Conservation (phyloP, 2,113 vertebrate genomes). For the Halcyon senegalensis region DNA sequence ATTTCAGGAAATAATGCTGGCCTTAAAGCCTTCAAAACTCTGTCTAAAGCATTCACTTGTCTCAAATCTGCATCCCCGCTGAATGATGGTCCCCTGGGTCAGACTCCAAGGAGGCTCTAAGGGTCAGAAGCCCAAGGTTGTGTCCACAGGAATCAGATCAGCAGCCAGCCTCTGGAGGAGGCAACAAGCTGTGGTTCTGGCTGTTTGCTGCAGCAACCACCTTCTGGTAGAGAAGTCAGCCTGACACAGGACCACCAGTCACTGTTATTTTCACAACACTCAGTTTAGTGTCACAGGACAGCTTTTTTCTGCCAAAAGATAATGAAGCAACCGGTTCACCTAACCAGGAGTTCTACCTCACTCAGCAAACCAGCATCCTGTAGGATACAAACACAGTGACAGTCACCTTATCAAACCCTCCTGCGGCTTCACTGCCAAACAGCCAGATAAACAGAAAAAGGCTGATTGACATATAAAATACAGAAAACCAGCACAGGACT, state of each 20-base stretch:
- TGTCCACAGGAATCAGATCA: neutral
- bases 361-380: neutral
- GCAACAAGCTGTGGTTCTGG: neutral
- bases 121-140: neutral
- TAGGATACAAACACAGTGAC: neutral
- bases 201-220: neutral
- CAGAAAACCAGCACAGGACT: neutral
- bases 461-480: neutral
- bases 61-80: neutral
- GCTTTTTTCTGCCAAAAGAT: neutral
- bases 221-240: neutral
- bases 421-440: neutral
- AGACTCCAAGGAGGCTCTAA: neutral
- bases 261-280: neutral
- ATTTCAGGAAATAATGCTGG: neutral
- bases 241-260: neutral
- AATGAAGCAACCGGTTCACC: neutral
- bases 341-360: neutral
- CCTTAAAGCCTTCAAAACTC: neutral
- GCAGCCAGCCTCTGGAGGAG: neutral
- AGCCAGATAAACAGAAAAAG: neutral
- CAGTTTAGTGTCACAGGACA: accelerated
- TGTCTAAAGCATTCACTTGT: neutral
- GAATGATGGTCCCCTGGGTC: neutral
- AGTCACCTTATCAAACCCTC: neutral